A percentile compares a stretch with the other conserved stretches of the same genome.
Evolutionary conservation across 2,113 vertebrate genomes (phyloP).

Genomic region (Pelvicachromis taeniatus): DNA sequence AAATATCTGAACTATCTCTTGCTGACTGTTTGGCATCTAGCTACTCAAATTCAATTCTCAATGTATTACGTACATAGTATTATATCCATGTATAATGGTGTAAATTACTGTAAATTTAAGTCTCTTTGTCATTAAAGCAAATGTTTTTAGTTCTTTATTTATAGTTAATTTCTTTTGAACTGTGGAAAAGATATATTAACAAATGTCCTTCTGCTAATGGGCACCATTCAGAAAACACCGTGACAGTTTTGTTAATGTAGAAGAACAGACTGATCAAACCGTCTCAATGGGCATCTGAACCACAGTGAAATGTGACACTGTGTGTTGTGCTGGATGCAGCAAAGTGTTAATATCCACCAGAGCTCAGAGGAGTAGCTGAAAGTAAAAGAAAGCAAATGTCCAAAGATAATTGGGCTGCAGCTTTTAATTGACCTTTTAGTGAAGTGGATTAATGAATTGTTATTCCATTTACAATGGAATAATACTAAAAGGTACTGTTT

Average conservation of each 20-base stretch:
- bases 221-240: not conserved
- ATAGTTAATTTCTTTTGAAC: not conserved
- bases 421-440: not conserved
- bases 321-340: not conserved
- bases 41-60: not conserved
- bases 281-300: not conserved
- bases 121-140: not conserved
- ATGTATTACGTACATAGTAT: not conserved
- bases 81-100: not conserved
- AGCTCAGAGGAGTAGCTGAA: not conserved
- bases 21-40: not conserved
- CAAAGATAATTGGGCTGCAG: not conserved
- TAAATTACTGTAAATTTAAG: not conserved
- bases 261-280: not conserved
- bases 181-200: not conserved
- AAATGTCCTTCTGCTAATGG: not conserved
- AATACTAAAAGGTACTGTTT: not conserved
- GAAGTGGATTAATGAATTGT: not conserved
- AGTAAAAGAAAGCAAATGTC: not conserved
- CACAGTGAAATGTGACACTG: not conserved
- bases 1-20: not conserved
- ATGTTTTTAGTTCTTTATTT: not conserved
- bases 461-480: not conserved
- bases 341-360: not conserved
- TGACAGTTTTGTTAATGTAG: not conserved